These are phyloP conservation scores for Andrena marginata DNA, from an alignment of 2,888 invertebrate species.

Conservation along the genomic window DNA sequence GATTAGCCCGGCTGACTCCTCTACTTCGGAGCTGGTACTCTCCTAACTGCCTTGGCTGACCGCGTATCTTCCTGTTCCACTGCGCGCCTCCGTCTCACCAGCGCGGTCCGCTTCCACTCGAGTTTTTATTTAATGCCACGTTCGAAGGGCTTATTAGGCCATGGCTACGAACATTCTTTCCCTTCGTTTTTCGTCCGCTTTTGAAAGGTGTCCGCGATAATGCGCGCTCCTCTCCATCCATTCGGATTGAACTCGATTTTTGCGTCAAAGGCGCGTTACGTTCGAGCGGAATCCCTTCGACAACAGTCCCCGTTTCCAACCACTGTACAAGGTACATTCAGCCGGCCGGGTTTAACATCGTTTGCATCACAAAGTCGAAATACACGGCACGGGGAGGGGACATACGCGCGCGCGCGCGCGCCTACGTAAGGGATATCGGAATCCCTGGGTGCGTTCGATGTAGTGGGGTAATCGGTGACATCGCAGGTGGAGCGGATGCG, in stretches of 20 bases:
- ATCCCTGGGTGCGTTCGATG: not conserved
- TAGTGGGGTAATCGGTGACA: slow-evolving; percentile 40
- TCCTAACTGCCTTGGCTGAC: not conserved
- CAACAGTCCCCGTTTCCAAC: not conserved
- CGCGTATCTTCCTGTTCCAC: slow-evolving; percentile 13
- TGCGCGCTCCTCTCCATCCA: not conserved
- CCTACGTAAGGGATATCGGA: slow-evolving; percentile 3
- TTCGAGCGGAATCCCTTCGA: not conserved
- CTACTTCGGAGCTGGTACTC: not conserved
- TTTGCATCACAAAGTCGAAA: slow-evolving; percentile 30
- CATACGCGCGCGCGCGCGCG: not conserved
- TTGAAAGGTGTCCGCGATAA: too few species aligned
- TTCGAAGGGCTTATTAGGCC: not conserved
- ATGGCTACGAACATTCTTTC: not conserved
- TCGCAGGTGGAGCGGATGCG: slow-evolving; percentile 39
- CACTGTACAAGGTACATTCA: slow-evolving; percentile 12
- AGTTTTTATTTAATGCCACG: not conserved
- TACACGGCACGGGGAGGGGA: not conserved
- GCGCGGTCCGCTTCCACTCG: not conserved
- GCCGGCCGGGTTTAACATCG: not conserved
- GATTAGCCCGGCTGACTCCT: not conserved
- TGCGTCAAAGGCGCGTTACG: too few species aligned
- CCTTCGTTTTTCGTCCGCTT: not conserved
- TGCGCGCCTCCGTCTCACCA: not conserved
- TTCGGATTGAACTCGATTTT: not conserved